Evolutionary conservation across 2,113 vertebrate genomes (phyloP).

Genomic region (Salvator merianae): DNA sequence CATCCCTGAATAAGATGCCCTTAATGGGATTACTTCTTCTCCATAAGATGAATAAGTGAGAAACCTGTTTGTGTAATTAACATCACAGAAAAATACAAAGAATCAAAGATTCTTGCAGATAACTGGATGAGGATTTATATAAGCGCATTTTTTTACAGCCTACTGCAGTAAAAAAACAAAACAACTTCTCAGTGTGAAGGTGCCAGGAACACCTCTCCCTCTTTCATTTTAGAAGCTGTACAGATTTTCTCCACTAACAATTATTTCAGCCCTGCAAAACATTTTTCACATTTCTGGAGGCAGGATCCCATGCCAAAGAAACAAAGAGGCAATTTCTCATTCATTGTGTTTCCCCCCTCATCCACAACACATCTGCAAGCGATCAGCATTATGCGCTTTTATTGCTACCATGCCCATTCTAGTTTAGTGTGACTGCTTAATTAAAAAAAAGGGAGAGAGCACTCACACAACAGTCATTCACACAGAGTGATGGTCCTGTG

Average conservation of each 20-base stretch:
- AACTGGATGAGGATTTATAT: background rate
- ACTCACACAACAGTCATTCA: background rate
- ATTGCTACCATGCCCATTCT: background rate
- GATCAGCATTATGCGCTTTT: conserved; percentile 16
- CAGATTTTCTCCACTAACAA: background rate
- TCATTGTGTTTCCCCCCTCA: background rate
- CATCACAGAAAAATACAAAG: background rate
- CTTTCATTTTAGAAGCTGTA: background rate
- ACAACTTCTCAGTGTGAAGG: background rate
- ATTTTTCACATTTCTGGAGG: background rate
- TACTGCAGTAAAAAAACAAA: background rate
- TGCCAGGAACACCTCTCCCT: background rate
- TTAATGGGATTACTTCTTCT: background rate
- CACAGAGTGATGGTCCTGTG: background rate
- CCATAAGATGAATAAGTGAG: background rate
- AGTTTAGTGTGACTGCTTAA: background rate
- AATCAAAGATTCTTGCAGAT: background rate
- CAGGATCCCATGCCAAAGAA: conserved; percentile 8
- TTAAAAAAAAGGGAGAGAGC: background rate
- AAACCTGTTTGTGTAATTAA: background rate
- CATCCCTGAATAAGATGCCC: too few species aligned
- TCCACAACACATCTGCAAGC: conserved; percentile 3
- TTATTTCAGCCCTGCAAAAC: background rate
- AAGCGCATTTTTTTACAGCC: background rate
- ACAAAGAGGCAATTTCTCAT: background rate